phyloP scores from a whole-genome alignment of 2,797 vertebrate genomes.

The Petrocephalus schoutedeni region DNA sequence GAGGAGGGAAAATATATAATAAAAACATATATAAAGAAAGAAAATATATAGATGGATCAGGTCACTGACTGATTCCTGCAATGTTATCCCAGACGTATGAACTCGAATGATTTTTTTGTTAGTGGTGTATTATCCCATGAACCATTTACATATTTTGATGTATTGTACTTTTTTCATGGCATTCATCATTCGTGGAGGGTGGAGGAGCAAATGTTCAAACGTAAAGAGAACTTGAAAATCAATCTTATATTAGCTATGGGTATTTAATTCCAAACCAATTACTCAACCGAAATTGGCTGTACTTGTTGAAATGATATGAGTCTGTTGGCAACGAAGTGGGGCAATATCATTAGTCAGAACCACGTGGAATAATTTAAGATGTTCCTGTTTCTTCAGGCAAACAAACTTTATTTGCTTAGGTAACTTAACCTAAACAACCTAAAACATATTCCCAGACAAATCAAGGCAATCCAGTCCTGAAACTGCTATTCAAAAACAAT shows the following conservation, averaged over 20 bases:
- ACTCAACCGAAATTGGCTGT: neutral
- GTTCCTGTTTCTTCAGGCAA: neutral
- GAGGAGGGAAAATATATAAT: neutral
- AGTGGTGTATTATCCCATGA: neutral
- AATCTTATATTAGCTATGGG: neutral
- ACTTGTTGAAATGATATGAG: neutral
- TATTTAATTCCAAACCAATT: conserved; percentile 17
- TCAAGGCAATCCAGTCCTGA: neutral
- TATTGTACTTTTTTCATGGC: neutral
- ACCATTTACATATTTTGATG: neutral
- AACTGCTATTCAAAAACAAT: neutral
- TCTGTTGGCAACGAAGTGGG: neutral
- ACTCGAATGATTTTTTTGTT: neutral
- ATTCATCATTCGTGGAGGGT: neutral
- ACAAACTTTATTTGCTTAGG: neutral
- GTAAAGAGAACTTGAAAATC: neutral
- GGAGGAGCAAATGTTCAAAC: neutral
- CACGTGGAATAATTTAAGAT: neutral
- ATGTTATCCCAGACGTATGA: neutral
- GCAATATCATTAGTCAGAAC: neutral
- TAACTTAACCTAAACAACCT: neutral
- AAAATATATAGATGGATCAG: neutral
- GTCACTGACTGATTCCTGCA: neutral
- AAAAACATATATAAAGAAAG: neutral
- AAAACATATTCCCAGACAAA: neutral